A percentile compares a stretch with the other conserved stretches of the same genome.
Evolutionary conservation across 2,113 vertebrate species (phyloP).

Genomic region (Otis tarda): DNA sequence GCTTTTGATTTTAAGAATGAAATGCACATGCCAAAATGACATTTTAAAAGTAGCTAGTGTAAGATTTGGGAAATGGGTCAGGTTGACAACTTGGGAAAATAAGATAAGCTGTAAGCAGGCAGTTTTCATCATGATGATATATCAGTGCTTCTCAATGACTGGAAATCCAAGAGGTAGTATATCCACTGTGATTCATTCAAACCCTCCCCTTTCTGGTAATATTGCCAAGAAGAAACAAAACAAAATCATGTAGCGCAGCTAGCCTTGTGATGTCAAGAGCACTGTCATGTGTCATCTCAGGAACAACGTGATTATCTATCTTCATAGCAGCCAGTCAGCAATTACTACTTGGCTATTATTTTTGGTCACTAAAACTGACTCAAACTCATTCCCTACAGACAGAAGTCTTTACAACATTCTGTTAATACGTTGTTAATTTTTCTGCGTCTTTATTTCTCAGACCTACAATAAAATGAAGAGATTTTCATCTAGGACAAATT

Average conservation of each 20-base stretch:
- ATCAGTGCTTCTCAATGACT: neutral
- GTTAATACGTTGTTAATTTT: neutral
- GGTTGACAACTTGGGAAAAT: neutral
- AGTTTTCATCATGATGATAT: neutral
- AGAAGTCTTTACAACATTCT: neutral
- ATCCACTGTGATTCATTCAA: neutral
- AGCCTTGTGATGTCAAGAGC: neutral
- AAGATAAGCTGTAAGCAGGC: neutral
- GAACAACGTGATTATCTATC: neutral
- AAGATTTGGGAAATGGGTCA: neutral
- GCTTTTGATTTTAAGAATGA: conserved; percentile 23
- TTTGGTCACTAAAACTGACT: neutral
- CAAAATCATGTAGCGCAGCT: neutral
- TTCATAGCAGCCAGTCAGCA: neutral
- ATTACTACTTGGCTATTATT: neutral
- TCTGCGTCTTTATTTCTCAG: neutral
- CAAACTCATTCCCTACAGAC: neutral
- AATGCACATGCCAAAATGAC: neutral
- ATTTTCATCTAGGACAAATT: neutral
- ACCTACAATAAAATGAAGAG: neutral
- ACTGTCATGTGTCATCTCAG: neutral
- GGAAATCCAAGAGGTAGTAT: neutral
- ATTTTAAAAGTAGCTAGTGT: neutral
- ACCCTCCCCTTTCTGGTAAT: neutral
- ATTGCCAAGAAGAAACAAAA: neutral